Evolutionary conservation across 2,888 invertebrate genomes (phyloP).

Genomic region (Pollenia angustigena): DNA sequence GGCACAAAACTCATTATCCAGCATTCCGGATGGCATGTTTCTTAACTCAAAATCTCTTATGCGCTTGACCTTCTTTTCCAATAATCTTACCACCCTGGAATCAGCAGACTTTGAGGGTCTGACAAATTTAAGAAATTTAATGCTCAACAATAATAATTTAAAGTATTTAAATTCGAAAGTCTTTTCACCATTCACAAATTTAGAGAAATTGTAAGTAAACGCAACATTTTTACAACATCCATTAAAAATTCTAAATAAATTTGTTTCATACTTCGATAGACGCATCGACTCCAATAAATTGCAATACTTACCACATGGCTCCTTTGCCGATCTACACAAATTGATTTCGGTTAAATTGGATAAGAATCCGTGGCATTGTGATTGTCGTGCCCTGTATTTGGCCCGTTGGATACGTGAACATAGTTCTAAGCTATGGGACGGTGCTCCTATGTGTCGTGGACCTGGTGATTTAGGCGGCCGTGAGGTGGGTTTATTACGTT

Average conservation of each 20-base stretch:
- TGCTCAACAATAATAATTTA: conserved; percentile 87
- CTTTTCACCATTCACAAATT: conserved; percentile 84
- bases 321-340: conserved; percentile 86
- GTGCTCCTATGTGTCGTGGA: conserved; percentile 85
- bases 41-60: conserved; percentile 83
- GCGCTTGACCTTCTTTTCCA: conserved; percentile 86
- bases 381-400: conserved; percentile 87
- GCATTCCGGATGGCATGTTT: conserved; percentile 85
- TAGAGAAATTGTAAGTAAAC: conserved; percentile 85
- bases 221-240: conserved; percentile 40
- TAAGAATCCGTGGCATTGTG: conserved; percentile 88
- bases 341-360: conserved; percentile 87
- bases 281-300: conserved; percentile 87
- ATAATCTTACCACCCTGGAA: conserved; percentile 84
- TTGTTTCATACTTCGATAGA: conserved; percentile 78
- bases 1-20: conserved; percentile 85
- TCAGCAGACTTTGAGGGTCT: conserved; percentile 85
- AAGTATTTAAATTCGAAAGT: conserved; percentile 84
- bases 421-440: conserved; percentile 85
- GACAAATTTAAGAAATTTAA: conserved; percentile 84
- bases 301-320: conserved; percentile 86
- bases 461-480: conserved; percentile 85
- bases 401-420: conserved; percentile 86
- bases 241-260: conserved; percentile 2
- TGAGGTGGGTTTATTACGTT: conserved; percentile 85